Evolutionary conservation across 1,140 invertebrate species (phyloP).

Genomic region (Atta colombica): DNA sequence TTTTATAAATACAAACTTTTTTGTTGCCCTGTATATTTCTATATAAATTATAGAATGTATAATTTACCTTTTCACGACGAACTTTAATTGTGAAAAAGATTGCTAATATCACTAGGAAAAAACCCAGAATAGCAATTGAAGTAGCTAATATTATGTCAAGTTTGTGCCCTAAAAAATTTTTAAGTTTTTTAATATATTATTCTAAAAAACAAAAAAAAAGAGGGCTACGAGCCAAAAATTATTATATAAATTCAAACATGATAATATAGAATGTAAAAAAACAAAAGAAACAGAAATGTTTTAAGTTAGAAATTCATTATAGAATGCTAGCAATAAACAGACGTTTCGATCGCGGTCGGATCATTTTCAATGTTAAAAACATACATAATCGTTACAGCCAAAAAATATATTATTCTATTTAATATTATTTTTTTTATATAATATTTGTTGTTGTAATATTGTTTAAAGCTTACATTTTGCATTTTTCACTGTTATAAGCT

Average conservation of each 20-base stretch:
- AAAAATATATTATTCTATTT: background rate
- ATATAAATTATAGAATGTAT: conserved; percentile 10
- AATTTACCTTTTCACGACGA: conserved; percentile 87
- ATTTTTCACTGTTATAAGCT: conserved; percentile 82
- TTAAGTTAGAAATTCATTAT: too few relatives aligned
- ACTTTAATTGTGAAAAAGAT: conserved; percentile 87
- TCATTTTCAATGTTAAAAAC: too few relatives aligned
- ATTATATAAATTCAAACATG: too few relatives aligned
- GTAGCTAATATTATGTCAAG: conserved; percentile 74
- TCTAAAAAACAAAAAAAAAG: too few relatives aligned
- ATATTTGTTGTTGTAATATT: background rate
- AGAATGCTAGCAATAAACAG: too few relatives aligned
- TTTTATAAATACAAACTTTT: too few relatives aligned
- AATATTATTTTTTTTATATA: background rate
- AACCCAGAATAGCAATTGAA: conserved; percentile 74
- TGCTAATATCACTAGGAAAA: conserved; percentile 86
- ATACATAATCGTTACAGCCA: too few relatives aligned
- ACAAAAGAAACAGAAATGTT: too few relatives aligned
- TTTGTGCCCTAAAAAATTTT: conserved; percentile 78
- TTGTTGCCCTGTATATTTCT: background rate
- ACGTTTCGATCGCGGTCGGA: too few relatives aligned
- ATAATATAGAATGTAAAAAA: too few relatives aligned
- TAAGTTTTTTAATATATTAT: background rate
- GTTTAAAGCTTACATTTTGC: conserved; percentile 25
- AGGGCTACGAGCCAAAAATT: too few relatives aligned